A percentile compares a stretch with the other conserved stretches of the same genome.
These are phyloP conservation scores for Lycaon pictus DNA, from an alignment of 2,113 vertebrate species.

Conservation along the genomic window DNA sequence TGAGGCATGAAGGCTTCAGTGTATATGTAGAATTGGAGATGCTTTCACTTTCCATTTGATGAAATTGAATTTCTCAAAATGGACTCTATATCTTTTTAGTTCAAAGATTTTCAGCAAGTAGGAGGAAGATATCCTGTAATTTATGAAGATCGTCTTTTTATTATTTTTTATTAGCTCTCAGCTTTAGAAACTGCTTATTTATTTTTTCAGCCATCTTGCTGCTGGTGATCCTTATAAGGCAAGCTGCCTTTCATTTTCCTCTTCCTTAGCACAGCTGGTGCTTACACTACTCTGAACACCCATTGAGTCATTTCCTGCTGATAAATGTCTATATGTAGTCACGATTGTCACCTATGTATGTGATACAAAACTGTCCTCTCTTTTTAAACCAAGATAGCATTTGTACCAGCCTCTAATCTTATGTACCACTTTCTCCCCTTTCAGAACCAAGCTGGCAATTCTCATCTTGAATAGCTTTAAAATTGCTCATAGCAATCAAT, in stretches of 20 bases:
- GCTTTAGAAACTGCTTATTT: slow-evolving; percentile 64
- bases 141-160: slow-evolving; percentile 68
- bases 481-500: slow-evolving; percentile 92
- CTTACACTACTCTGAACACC: slow-evolving; percentile 54
- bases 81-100: slow-evolving; percentile 53
- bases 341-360: slow-evolving; percentile 79
- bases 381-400: slow-evolving; percentile 71
- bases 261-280: slow-evolving; percentile 64
- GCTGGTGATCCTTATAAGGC: slow-evolving; percentile 60
- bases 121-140: background rate
- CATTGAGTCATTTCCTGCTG: slow-evolving; percentile 72
- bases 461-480: slow-evolving; percentile 90
- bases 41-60: slow-evolving; percentile 51
- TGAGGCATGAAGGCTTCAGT: slow-evolving; percentile 46
- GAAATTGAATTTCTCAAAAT: slow-evolving; percentile 67
- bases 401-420: slow-evolving; percentile 81
- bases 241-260: slow-evolving; percentile 65
- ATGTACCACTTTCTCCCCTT: slow-evolving; percentile 82
- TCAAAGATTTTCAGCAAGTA: slow-evolving; percentile 57
- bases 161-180: slow-evolving; percentile 60
- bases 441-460: slow-evolving; percentile 88
- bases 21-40: background rate
- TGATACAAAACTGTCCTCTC: slow-evolving; percentile 71
- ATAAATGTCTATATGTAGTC: slow-evolving; percentile 71
- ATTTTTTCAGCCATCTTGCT: slow-evolving; percentile 71